These are phyloP conservation scores for Campaea margaritaria DNA, from an alignment of 2,888 invertebrate genomes.

Conservation along the genomic window DNA sequence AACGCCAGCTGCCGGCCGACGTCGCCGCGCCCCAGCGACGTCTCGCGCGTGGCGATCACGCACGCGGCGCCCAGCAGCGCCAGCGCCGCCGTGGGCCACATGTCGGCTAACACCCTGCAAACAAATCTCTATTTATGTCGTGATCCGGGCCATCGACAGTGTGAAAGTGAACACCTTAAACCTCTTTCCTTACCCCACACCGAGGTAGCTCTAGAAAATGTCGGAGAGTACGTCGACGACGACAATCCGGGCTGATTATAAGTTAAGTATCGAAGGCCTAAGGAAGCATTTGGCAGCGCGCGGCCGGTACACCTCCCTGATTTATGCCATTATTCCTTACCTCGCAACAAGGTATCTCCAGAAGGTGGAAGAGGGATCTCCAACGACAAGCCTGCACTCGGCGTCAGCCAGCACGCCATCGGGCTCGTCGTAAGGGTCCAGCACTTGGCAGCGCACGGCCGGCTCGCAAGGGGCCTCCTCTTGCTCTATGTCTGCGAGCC, in stretches of 20 bases:
- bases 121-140: no score
- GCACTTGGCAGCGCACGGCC: constrained; percentile 89
- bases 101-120: constrained; percentile 88
- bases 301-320: no score
- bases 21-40: constrained; percentile 91
- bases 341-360: constrained; percentile 89
- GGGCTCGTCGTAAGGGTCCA: constrained; percentile 88
- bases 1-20: constrained; percentile 91
- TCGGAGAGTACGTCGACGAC: constrained; percentile 87
- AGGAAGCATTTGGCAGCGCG: no score
- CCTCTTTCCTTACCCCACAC: no score
- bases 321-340: constrained; percentile 47
- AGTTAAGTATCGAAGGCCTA: no score
- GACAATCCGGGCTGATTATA: no score
- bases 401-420: constrained; percentile 88
- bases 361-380: constrained; percentile 88
- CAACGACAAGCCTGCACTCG: constrained; percentile 86
- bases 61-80: constrained; percentile 90
- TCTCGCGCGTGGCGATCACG: constrained; percentile 93
- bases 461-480: constrained; percentile 84
- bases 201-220: constrained; percentile 89
- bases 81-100: constrained; percentile 90
- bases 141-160: no score
- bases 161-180: no score
- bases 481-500: constrained; percentile 64